phyloP scores from a whole-genome alignment of 2,113 vertebrate genomes.

The Rhabdomys dilectus region DNA sequence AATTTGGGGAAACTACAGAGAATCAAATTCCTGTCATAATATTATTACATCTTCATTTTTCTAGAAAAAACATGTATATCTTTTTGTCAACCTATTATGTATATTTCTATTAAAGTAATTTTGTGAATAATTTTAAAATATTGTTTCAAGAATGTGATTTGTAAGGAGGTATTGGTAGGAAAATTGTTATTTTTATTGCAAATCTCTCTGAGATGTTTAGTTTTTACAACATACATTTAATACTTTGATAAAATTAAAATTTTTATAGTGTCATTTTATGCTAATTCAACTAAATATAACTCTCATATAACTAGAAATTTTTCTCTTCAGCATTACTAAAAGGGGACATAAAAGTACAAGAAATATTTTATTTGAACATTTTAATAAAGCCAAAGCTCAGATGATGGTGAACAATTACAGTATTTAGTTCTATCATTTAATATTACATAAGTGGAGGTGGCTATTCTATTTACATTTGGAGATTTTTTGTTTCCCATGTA shows the following conservation, averaged over 20 bases:
- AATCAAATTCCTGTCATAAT: background rate
- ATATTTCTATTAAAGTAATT: conserved; percentile 38
- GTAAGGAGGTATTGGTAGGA: background rate
- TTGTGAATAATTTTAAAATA: background rate
- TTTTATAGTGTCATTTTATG: conserved; percentile 16
- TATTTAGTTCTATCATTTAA: background rate
- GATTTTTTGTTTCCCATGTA: conserved; percentile 42
- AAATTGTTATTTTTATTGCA: conserved; percentile 17
- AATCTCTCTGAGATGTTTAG: background rate
- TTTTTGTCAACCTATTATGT: background rate
- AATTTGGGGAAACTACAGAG: background rate
- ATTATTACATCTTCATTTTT: background rate
- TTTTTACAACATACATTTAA: background rate
- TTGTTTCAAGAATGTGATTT: background rate
- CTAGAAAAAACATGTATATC: conserved; percentile 27
- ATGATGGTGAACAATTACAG: background rate
- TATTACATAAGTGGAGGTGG: background rate
- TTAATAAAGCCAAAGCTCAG: background rate
- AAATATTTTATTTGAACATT: conserved; percentile 2
- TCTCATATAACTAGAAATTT: background rate
- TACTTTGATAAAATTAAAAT: conserved; percentile 27
- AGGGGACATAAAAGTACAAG: background rate
- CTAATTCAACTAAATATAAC: conserved; percentile 40
- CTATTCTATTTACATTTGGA: background rate
- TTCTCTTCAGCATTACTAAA: background rate